These are phyloP conservation scores for Ctenomys sociabilis DNA, from an alignment of 2,113 vertebrate genomes.

Conservation along the genomic window DNA sequence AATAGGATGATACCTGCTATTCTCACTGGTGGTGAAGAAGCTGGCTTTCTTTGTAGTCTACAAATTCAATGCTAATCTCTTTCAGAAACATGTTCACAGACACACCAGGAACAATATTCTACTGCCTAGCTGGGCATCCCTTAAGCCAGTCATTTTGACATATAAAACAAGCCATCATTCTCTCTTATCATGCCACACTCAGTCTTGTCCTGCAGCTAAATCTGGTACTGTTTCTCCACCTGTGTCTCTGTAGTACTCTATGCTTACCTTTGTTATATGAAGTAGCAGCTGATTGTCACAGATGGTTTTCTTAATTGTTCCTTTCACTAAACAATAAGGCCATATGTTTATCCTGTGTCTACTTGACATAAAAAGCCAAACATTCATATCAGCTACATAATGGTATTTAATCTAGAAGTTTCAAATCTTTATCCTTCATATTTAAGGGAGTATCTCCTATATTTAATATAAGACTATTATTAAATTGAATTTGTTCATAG, in stretches of 20 bases:
- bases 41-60: background rate
- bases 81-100: background rate
- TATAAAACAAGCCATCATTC: background rate
- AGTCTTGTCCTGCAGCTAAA: background rate
- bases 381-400: background rate
- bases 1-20: background rate
- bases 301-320: background rate
- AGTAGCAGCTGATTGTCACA: background rate
- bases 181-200: background rate
- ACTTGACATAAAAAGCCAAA: constrained; percentile 5
- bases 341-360: background rate
- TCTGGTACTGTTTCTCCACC: background rate
- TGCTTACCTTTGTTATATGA: background rate
- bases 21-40: background rate
- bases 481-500: constrained; percentile 10
- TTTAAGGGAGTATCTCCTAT: background rate
- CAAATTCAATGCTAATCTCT: background rate
- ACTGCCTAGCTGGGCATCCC: background rate
- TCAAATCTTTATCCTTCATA: background rate
- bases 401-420: background rate
- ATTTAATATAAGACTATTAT: constrained; percentile 36
- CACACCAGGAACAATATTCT: background rate
- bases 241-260: background rate
- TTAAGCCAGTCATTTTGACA: background rate
- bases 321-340: background rate